Conservation (phyloP, 2,797 vertebrate species). For the Prunella strophiata region DNA sequence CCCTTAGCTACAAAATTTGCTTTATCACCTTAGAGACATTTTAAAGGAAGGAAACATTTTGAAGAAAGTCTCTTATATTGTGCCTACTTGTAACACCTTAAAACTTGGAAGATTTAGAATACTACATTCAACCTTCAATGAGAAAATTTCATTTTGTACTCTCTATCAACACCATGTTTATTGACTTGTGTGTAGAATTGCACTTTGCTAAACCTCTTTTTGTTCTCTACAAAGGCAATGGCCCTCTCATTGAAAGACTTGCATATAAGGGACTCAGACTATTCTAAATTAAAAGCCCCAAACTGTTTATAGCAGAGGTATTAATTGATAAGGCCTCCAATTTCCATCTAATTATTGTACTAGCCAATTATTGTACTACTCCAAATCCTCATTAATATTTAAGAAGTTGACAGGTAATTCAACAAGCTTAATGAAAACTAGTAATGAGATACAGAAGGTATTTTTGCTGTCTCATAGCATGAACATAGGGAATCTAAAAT, state of each 20-base stretch:
- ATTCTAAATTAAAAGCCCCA: slow-evolving; percentile 33
- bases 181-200: neutral
- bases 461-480: neutral
- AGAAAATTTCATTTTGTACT: neutral
- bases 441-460: slow-evolving; percentile 38
- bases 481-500: neutral
- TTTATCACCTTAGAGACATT: neutral
- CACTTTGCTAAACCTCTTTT: neutral
- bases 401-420: slow-evolving; percentile 16
- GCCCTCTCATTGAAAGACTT: neutral
- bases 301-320: slow-evolving; percentile 35
- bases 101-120: neutral
- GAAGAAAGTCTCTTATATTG: neutral
- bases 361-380: slow-evolving; percentile 32
- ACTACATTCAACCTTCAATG: neutral
- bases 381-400: slow-evolving; percentile 52
- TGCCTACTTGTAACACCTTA: neutral
- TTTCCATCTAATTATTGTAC: slow-evolving; percentile 55
- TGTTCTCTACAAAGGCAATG: neutral
- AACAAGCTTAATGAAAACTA: slow-evolving; percentile 17
- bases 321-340: slow-evolving; percentile 4
- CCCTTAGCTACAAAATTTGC: neutral
- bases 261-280: neutral
- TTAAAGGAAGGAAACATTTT: neutral
- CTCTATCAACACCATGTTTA: neutral